Base-by-base conservation (phyloP, 2,888 invertebrate species). In the Cantharis flavilabris region DNA sequence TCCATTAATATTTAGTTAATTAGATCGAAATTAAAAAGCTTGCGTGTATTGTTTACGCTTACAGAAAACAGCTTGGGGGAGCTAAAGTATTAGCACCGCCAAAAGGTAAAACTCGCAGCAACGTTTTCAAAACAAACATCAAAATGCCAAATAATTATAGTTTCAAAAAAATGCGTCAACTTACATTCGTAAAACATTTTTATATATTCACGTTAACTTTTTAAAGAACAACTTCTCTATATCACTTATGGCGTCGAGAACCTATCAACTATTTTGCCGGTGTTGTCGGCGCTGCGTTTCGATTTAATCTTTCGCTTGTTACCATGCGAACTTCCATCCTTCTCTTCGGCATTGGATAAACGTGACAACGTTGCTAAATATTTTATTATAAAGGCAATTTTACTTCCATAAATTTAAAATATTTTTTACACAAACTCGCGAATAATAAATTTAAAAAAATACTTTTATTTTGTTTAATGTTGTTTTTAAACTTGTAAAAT, bases 171-270 rank as follows among this genome's bases (percentile, higher is more conserved):
- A 67, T 23, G 26, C 13, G 75, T 65, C 65, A 81, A 82, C 84
- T 85, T 82, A 85, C 85, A 83, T 82, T 76, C 80, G 80, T 75
- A 77, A 83, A 85, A 83, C 82, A 83, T 85, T 84, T 81, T 82
- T 76, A 77, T 80, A 71, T 76, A 77, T 75, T 67, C 65, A 80
- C 79, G 70, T 81, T 81, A 80, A 70, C 77, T 83, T 80, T 80
- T 80, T 82, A 80, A 79, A 82, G 79, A 82, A 82, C 81, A 83
- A 83, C 84, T 80, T 84, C 82, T 83, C 82, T 76, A 80, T 77
- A 79, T 82, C 84, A 84, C 84, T 84, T 86, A 85, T 86, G 85
- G 85, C 85, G 85, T 86, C 85, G 83, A 80, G 70, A 75, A 78
- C 78, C 77, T 79, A 75, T 78, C 73, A 74, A 69, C 28, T 69